These are phyloP conservation scores for Otocyon megalotis DNA, from an alignment of 2,113 vertebrate species.

Conservation along the genomic window DNA sequence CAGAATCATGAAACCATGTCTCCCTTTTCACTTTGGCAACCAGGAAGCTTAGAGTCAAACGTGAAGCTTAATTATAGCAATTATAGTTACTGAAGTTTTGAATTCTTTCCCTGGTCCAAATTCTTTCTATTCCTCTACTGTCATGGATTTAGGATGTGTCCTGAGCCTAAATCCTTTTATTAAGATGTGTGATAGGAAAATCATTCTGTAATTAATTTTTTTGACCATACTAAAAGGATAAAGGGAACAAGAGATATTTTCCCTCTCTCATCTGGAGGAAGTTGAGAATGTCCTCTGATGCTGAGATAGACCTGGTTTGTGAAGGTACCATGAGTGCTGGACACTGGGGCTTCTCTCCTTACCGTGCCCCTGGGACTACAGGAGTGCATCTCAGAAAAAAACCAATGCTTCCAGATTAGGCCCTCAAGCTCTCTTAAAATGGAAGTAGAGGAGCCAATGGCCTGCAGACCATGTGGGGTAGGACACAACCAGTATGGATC, in stretches of 20 bases:
- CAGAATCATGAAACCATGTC: background rate
- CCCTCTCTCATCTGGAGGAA: background rate
- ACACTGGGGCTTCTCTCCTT: background rate
- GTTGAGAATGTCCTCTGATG: background rate
- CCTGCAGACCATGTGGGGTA: background rate
- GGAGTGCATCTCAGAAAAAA: background rate
- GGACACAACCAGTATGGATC: background rate
- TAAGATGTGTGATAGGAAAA: conserved; percentile 13
- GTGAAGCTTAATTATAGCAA: background rate
- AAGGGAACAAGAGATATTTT: background rate
- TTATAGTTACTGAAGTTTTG: background rate
- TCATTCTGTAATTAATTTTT: background rate
- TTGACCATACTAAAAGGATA: background rate
- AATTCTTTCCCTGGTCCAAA: background rate
- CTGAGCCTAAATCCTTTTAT: conserved; percentile 8
- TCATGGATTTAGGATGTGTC: background rate
- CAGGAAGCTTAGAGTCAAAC: background rate
- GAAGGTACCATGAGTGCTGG: background rate
- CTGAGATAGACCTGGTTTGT: background rate
- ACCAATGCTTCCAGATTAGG: background rate
- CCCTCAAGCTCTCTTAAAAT: background rate
- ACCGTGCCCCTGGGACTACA: background rate
- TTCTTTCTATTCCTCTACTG: background rate
- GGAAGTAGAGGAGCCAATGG: background rate
- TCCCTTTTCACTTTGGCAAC: conserved; percentile 44